Percentiles rank a stretch among this genome's conserved stretches.
phyloP scores from a whole-genome alignment of 2,797 vertebrate species.

The Neoniphon sammara region DNA sequence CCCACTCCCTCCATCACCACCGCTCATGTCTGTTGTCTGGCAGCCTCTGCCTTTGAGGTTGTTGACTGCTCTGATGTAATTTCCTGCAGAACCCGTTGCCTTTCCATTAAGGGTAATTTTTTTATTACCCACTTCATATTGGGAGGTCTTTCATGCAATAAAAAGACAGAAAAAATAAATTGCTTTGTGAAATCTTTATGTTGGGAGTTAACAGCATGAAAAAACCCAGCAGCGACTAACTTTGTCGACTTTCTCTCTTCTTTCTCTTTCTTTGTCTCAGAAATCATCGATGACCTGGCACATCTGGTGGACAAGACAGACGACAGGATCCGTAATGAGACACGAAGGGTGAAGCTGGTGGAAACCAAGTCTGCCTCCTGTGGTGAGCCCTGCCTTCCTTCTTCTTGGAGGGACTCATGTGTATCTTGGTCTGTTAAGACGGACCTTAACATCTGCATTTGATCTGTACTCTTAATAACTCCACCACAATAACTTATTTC shows the following conservation, averaged over 20 bases:
- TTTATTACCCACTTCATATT: conserved; percentile 36
- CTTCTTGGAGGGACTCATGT: background rate
- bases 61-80: conserved; percentile 56
- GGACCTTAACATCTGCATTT: conserved; percentile 1
- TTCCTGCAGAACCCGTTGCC: conserved; percentile 42
- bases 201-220: background rate
- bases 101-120: conserved; percentile 50
- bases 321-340: conserved; percentile 87
- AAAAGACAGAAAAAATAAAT: background rate
- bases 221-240: conserved; percentile 1
- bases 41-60: conserved; percentile 46
- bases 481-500: background rate
- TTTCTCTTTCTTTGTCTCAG: conserved; percentile 72
- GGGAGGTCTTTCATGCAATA: conserved; percentile 36
- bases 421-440: background rate
- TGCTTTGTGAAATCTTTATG: conserved; percentile 4
- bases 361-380: conserved; percentile 93
- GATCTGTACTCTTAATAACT: conserved; percentile 1
- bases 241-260: conserved; percentile 14
- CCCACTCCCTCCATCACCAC: conserved; percentile 34
- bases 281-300: conserved; percentile 95
- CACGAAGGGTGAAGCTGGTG: conserved; percentile 89
- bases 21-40: conserved; percentile 51
- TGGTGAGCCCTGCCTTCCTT: conserved; percentile 82
- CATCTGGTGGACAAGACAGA: conserved; percentile 95